Percentiles rank a stretch among this genome's conserved stretches.
These are phyloP conservation scores for Streblospio benedicti DNA, from an alignment of 1,140 invertebrate genomes.

Conservation along the genomic window DNA sequence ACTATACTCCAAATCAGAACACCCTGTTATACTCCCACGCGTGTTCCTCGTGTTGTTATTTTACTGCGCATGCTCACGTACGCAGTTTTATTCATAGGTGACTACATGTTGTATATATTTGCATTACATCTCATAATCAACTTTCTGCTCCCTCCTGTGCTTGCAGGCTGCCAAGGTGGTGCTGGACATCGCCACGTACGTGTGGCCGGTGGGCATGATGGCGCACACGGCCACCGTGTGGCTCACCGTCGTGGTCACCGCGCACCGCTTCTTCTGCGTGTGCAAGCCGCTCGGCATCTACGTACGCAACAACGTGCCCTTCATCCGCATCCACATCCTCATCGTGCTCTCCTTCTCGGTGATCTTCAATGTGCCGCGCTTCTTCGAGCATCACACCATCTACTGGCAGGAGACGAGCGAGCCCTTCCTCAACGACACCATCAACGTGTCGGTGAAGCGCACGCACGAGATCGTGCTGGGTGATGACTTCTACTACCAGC, in stretches of 20 bases:
- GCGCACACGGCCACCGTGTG: conserved; percentile 16
- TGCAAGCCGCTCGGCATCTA: conserved; percentile 2
- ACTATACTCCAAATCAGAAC: too few species aligned
- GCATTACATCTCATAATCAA: too few species aligned
- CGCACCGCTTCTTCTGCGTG: conserved; percentile 11
- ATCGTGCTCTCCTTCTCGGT: background rate
- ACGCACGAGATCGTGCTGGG: background rate
- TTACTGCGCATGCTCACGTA: too few species aligned
- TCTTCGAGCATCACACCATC: background rate
- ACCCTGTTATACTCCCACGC: too few species aligned
- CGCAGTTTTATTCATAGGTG: too few species aligned
- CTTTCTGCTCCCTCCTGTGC: too few species aligned
- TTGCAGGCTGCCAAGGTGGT: too few species aligned
- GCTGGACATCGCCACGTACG: too few species aligned
- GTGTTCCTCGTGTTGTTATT: too few species aligned
- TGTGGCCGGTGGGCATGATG: conserved; percentile 15
- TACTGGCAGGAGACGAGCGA: too few species aligned
- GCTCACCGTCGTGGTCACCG: conserved; percentile 15
- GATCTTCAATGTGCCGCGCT: background rate
- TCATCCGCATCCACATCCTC: background rate
- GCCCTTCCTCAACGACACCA: background rate
- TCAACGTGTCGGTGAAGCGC: background rate
- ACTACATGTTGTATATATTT: too few species aligned
- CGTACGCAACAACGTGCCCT: background rate
- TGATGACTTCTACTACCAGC: background rate